These are phyloP conservation scores for Drosophila tanythrix DNA, from an alignment of 2,888 invertebrate species.

Conservation along the genomic window DNA sequence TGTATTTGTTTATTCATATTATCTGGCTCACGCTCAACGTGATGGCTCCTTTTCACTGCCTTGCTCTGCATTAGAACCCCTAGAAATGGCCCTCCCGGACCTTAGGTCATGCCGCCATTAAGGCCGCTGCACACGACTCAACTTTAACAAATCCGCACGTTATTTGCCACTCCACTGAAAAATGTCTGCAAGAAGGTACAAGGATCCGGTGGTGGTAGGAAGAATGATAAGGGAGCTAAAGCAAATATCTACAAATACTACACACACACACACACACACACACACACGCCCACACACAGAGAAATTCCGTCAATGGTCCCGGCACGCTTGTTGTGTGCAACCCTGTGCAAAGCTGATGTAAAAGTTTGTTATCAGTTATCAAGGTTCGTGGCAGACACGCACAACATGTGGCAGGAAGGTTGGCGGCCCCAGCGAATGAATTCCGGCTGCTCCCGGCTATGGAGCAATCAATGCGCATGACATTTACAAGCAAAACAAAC, in stretches of 20 bases:
- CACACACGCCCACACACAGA: slow-evolving; percentile 28
- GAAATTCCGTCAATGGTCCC: slow-evolving; percentile 72
- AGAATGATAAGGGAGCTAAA: neutral
- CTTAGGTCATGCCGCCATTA: slow-evolving; percentile 44
- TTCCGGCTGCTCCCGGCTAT: slow-evolving; percentile 68
- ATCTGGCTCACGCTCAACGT: slow-evolving; percentile 1
- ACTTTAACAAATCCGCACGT: slow-evolving; percentile 39
- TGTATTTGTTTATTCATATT: slow-evolving; percentile 23
- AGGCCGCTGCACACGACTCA: slow-evolving; percentile 58
- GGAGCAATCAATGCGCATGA: slow-evolving; percentile 61
- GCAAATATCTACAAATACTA: slow-evolving; percentile 37
- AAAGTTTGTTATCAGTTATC: slow-evolving; percentile 81
- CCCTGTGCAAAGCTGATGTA: slow-evolving; percentile 70
- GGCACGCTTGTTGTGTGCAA: slow-evolving; percentile 56
- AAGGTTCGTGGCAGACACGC: slow-evolving; percentile 68
- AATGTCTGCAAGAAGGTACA: neutral
- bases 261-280: slow-evolving; percentile 14
- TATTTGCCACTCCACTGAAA: slow-evolving; percentile 12
- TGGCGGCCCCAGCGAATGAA: slow-evolving; percentile 45
- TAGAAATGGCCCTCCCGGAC: neutral
- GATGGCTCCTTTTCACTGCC: neutral
- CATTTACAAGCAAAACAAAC: slow-evolving; percentile 51
- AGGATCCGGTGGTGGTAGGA: neutral
- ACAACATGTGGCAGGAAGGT: slow-evolving; percentile 80
- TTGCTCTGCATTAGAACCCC: neutral